These are phyloP conservation scores for Pachyramphus minor DNA, from an alignment of 2,113 vertebrate species.

Conservation along the genomic window DNA sequence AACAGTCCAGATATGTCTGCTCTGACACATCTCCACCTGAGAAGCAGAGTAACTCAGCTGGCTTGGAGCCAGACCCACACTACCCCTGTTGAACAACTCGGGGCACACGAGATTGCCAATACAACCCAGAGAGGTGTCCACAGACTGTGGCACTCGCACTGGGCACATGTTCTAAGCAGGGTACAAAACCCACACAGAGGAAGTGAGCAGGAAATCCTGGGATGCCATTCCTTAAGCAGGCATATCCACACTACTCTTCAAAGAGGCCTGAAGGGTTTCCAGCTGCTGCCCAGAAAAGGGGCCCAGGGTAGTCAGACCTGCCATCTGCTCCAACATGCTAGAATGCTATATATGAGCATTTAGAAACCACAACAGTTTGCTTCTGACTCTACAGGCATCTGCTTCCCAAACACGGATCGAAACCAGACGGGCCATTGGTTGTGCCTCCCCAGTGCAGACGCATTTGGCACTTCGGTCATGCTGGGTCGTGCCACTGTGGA, in stretches of 20 bases:
- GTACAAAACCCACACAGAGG: background rate
- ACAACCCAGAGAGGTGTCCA: fast-evolving
- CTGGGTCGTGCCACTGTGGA: background rate
- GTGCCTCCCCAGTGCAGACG: background rate
- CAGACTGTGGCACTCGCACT: background rate
- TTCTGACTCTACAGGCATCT: background rate
- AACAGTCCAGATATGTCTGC: background rate
- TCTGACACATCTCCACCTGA: background rate
- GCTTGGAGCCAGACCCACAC: background rate
- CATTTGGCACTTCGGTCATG: fast-evolving
- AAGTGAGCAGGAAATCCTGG: background rate
- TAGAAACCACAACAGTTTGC: conserved; percentile 14
- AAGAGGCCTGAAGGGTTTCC: background rate
- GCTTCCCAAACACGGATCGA: background rate
- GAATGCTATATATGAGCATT: background rate
- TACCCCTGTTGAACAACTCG: background rate
- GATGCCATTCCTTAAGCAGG: conserved; percentile 35
- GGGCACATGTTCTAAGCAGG: background rate
- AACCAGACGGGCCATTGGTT: background rate
- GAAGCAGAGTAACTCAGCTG: background rate
- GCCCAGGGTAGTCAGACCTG: background rate
- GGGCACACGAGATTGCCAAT: fast-evolving
- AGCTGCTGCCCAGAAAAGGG: background rate
- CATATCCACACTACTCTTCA: background rate
- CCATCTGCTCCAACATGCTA: background rate